Evolutionary conservation across 2,888 invertebrate species (phyloP), one percentile per base, ranked within the genome.

Genomic region (Lottia scabra): DNA sequence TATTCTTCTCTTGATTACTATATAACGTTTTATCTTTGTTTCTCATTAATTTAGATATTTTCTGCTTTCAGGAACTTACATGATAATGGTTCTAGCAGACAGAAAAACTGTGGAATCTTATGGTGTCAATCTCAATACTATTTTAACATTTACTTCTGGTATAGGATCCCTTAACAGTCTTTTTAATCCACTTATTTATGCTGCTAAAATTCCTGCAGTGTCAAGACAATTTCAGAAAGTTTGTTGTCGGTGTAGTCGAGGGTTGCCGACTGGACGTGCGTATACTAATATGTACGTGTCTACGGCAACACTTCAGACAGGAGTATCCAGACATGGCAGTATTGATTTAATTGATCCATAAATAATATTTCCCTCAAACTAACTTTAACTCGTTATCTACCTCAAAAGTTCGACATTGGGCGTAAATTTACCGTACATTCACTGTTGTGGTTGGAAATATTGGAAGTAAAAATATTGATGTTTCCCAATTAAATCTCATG

Each of bases 141-240:
- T 82, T 43, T 66, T 81, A 5, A 70, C 71, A 27, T 78, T 75
- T 67, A 75, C 74, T 23, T 72, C 77, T 63, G 73, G 73, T 5
- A 56, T 78, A 13, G 77, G 75, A n/a, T 81, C 78, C 67, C 26
- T 80, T 19, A 82, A 82, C 75, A 78, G 78, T 27, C 66, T 82
- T 15, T 70, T 80, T 70, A 80, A 82, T 73, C 82, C 81, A n/a
- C 73, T 82, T n/a, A 78, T 82, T n/a, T 82, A 81, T 62, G 80
- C 82, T 15, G 69, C 75, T 12, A 80, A 81, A 69, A 81, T 82
- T 12, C 71, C 70, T 6, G 68, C 67, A 8, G 79, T 82, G n/a
- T 78, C 76, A 15, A 67, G 19, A 43, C 67, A 73, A 45, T 82
- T 79, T 67, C 63, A 56, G 13, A 67, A 64, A 16, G 65, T 80